A percentile compares a stretch with the other conserved stretches of the same genome.
phyloP scores from a whole-genome alignment of 2,113 vertebrate genomes.

The Sceloporus undulatus region DNA sequence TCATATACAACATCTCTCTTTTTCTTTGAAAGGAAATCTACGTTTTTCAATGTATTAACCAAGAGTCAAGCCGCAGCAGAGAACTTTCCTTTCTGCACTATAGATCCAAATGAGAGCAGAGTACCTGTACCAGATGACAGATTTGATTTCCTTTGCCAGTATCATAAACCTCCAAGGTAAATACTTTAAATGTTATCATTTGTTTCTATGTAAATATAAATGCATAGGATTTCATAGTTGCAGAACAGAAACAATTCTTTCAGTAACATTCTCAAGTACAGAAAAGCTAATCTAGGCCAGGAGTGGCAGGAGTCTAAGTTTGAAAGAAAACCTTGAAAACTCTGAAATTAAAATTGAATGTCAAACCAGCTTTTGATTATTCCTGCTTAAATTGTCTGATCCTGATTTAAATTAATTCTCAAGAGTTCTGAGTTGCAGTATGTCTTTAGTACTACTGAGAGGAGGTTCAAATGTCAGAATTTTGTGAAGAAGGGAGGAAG shows the following conservation, averaged over 20 bases:
- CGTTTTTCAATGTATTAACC: constrained; percentile 97
- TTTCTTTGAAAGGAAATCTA: constrained; percentile 88
- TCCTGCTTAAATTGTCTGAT: too few relatives aligned
- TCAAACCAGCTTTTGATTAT: too few relatives aligned
- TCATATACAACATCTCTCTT: constrained; percentile 34
- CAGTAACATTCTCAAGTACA: not conserved
- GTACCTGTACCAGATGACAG: constrained; percentile 94
- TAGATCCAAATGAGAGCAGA: constrained; percentile 96
- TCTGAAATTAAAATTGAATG: too few relatives aligned
- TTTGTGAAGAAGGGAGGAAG: too few relatives aligned
- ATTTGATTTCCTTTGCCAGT: constrained; percentile 92
- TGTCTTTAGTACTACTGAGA: too few relatives aligned
- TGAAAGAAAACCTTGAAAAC: too few relatives aligned
- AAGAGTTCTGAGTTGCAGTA: too few relatives aligned
- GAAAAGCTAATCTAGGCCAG: too few relatives aligned
- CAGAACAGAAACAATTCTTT: not conserved
- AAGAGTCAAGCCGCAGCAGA: constrained; percentile 93
- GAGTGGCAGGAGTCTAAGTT: too few relatives aligned
- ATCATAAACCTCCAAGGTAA: constrained; percentile 94
- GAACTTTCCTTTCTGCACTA: constrained; percentile 96
- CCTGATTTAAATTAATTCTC: too few relatives aligned
- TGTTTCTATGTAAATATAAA: constrained; percentile 21
- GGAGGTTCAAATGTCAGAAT: too few relatives aligned
- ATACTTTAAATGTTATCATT: not conserved
- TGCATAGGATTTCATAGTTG: not conserved